Conservation (phyloP, 1,140 invertebrate genomes). For the Neodiprion virginianus region DNA sequence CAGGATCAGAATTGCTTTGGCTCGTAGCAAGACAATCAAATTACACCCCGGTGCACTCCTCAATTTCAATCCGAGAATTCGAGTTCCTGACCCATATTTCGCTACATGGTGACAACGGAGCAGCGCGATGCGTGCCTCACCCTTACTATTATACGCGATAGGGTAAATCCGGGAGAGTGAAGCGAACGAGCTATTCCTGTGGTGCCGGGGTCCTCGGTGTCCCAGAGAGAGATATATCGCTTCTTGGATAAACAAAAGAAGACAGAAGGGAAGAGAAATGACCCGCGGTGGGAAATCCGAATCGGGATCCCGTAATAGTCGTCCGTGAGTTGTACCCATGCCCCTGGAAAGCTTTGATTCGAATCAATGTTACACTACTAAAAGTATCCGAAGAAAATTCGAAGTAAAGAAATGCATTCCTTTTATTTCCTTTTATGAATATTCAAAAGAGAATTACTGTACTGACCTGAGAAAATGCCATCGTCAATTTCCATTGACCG, state of each 20-base stretch:
- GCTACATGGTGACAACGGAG: background rate
- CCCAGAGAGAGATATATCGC: conserved; percentile 26
- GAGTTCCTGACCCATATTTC: background rate
- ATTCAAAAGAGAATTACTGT: too few relatives aligned
- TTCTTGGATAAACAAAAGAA: conserved; percentile 35
- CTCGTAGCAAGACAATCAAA: background rate
- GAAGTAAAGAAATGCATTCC: too few relatives aligned
- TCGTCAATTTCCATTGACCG: background rate
- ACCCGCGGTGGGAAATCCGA: conserved; percentile 19
- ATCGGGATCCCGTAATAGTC: background rate
- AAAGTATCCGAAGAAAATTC: too few relatives aligned
- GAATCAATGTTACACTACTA: too few relatives aligned
- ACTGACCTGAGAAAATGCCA: too few relatives aligned
- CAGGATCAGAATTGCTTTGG: background rate
- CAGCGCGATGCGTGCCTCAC: background rate
- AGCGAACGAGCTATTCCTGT: conserved; percentile 12
- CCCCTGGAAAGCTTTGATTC: background rate
- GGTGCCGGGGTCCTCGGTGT: conserved; percentile 10
- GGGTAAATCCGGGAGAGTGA: conserved; percentile 20
- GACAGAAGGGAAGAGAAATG: conserved; percentile 28
- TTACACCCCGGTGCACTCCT: too few relatives aligned
- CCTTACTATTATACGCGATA: conserved; percentile 30
- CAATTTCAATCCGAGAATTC: too few relatives aligned
- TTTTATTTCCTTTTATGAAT: too few relatives aligned
- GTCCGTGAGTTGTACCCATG: background rate